Evolutionary conservation across 2,113 vertebrate species (phyloP).

Genomic region (Bungarus multicinctus): DNA sequence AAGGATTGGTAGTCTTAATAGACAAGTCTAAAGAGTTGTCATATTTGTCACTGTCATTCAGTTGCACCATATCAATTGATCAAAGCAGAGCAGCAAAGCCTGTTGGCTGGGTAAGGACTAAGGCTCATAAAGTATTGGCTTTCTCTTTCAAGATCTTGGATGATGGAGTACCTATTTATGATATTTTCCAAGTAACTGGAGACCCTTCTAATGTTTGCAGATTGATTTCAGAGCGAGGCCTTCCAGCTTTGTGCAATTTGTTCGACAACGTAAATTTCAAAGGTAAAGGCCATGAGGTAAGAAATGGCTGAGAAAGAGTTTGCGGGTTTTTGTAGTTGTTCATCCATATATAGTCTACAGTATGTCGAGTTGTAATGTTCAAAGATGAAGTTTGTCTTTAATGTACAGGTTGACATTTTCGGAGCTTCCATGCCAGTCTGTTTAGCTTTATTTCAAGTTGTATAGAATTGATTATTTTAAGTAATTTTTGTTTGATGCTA

Average conservation of each 20-base stretch:
- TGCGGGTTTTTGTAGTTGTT: slow-evolving; percentile 5
- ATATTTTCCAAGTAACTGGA: neutral
- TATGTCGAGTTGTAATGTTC: neutral
- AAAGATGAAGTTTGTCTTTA: neutral
- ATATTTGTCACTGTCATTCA: neutral
- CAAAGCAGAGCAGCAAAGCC: neutral
- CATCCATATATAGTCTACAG: neutral
- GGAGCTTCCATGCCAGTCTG: neutral
- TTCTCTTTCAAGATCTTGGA: neutral
- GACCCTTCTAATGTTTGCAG: slow-evolving; percentile 62
- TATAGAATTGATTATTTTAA: neutral
- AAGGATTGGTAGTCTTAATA: neutral
- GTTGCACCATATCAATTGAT: neutral
- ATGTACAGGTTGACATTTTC: neutral
- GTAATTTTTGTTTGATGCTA: neutral
- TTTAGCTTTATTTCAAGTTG: neutral
- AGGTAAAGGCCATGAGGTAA: slow-evolving; percentile 94
- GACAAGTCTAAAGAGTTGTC: neutral
- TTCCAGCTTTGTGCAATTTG: slow-evolving; percentile 86
- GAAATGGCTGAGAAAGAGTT: slow-evolving; percentile 18
- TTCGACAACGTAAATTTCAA: slow-evolving; percentile 84
- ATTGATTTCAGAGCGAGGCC: slow-evolving; percentile 86
- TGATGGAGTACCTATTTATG: neutral
- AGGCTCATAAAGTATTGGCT: neutral
- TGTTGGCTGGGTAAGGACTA: neutral